phyloP scores from a whole-genome alignment of 1,140 invertebrate species.

The Leptinotarsa undecemlineata region DNA sequence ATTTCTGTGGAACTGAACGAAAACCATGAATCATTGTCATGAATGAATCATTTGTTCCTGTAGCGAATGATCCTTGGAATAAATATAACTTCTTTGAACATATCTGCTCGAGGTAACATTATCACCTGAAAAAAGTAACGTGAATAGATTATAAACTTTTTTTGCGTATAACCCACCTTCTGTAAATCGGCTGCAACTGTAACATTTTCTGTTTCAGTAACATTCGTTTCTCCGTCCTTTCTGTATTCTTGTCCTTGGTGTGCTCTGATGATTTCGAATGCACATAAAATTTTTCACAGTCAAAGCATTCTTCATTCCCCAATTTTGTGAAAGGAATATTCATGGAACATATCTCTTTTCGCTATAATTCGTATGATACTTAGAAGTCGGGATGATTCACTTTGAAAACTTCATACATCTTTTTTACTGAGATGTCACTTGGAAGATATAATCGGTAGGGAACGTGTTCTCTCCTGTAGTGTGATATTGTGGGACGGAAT shows the following conservation, averaged over 20 bases:
- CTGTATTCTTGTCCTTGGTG: too few relatives aligned
- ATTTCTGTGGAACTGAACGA: too few relatives aligned
- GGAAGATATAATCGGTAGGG: slow-evolving; percentile 28
- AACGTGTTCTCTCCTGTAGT: slow-evolving; percentile 31
- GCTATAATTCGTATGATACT: slow-evolving; percentile 31
- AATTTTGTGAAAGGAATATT: slow-evolving; percentile 26
- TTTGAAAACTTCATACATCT: slow-evolving; percentile 31
- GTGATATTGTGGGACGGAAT: slow-evolving; percentile 27
- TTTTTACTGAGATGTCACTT: slow-evolving; percentile 29
- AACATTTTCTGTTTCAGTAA: slow-evolving; percentile 27
- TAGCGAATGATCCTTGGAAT: background rate
- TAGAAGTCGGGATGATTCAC: slow-evolving; percentile 28
- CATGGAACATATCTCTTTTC: slow-evolving; percentile 24
- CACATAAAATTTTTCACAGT: slow-evolving; percentile 26
- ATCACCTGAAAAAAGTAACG: background rate
- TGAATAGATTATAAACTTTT: background rate
- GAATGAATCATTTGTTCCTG: too few relatives aligned
- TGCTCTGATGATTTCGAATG: slow-evolving; percentile 22
- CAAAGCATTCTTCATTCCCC: slow-evolving; percentile 7
- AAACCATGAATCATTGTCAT: too few relatives aligned
- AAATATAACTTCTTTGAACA: background rate
- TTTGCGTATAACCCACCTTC: slow-evolving; percentile 13
- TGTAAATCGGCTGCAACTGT: slow-evolving; percentile 29
- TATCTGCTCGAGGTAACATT: slow-evolving; percentile 4
- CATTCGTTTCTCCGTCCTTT: too few relatives aligned